phyloP scores from a whole-genome alignment of 2,797 vertebrate species.

The Cyclopterus lumpus region DNA sequence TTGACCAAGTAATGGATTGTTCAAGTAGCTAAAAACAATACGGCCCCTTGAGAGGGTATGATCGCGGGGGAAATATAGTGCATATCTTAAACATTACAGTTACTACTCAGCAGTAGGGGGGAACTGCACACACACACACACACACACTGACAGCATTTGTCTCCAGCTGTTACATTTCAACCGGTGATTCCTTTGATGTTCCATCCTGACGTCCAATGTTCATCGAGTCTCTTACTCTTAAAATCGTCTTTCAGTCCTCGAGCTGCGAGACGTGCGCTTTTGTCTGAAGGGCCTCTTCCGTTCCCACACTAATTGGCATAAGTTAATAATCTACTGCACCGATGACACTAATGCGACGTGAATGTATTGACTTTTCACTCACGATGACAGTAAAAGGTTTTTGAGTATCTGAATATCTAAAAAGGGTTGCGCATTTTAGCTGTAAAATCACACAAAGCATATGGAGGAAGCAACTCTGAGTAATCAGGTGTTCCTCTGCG shows the following conservation, averaged over 20 bases:
- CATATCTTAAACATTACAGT: constrained; percentile 27
- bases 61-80: constrained; percentile 48
- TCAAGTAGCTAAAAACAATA: constrained; percentile 71
- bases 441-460: constrained; percentile 2
- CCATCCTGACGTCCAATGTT: constrained; percentile 31
- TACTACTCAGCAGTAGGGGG: constrained; percentile 3
- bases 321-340: constrained; percentile 42
- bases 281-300: constrained; percentile 34
- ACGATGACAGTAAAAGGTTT: constrained; percentile 39
- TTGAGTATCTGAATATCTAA: constrained; percentile 20
- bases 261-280: constrained; percentile 19
- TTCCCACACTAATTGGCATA: constrained; percentile 44
- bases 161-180: constrained; percentile 16
- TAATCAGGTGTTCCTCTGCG: background rate
- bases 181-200: constrained; percentile 33
- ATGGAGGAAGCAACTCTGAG: constrained; percentile 1
- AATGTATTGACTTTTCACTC: constrained; percentile 51
- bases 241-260: constrained; percentile 29
- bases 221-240: constrained; percentile 29
- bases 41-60: constrained; percentile 71
- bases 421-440: background rate
- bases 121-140: background rate
- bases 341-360: constrained; percentile 37
- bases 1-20: constrained; percentile 84
- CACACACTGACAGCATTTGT: constrained; percentile 13